Percentiles rank a stretch among this genome's conserved stretches.
These are phyloP conservation scores for Enteromius afrohamiltoni DNA, from an alignment of 2,797 vertebrate genomes.

Conservation along the genomic window DNA sequence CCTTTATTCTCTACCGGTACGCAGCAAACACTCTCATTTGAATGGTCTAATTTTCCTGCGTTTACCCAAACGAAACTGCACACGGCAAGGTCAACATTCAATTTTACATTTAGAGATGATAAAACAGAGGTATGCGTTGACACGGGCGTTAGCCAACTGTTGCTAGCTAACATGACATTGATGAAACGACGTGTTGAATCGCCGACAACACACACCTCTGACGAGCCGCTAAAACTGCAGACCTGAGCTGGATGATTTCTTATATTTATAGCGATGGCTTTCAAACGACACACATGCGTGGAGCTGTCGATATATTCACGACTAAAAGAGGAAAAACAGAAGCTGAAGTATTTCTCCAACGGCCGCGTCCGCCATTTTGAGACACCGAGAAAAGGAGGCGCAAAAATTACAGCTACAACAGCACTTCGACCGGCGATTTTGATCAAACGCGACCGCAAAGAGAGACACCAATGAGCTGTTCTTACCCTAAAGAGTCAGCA, in stretches of 20 bases:
- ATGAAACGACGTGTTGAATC: conserved; percentile 61
- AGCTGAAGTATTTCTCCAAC: conserved; percentile 79
- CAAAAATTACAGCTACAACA: conserved; percentile 82
- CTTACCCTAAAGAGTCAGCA: conserved; percentile 72
- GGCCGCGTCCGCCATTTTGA: conserved; percentile 98
- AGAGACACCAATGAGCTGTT: not conserved
- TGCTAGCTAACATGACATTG: conserved; percentile 57
- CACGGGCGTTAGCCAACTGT: conserved; percentile 51
- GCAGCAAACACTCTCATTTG: not conserved
- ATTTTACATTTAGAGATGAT: not conserved
- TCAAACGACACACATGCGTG: not conserved
- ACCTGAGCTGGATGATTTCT: not conserved
- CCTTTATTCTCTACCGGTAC: not conserved
- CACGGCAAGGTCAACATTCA: not conserved
- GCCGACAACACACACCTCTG: conserved; percentile 41
- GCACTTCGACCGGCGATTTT: conserved; percentile 76
- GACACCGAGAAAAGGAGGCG: conserved; percentile 85
- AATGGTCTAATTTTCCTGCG: not conserved
- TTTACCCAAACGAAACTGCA: not conserved
- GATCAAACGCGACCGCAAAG: conserved; percentile 47
- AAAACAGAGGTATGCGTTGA: conserved; percentile 14
- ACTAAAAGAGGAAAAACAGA: conserved; percentile 32
- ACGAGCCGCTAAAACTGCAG: not conserved
- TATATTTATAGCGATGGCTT: not conserved
- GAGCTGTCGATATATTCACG: not conserved